These are phyloP conservation scores for Araneus ventricosus DNA, from an alignment of 1,140 invertebrate species.

Conservation along the genomic window DNA sequence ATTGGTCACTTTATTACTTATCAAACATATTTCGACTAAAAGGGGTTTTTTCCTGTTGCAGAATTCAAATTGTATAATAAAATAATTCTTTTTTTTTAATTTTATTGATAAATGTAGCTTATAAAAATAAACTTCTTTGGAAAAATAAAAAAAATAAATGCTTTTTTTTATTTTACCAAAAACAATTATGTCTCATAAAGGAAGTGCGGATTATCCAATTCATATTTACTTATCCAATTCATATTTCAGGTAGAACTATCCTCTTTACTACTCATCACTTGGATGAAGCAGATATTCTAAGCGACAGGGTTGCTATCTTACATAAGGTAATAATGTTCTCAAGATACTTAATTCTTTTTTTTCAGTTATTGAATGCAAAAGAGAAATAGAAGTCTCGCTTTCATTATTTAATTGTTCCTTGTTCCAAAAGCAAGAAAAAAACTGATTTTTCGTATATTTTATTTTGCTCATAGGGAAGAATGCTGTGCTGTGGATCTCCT, in stretches of 20 bases:
- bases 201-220: neutral
- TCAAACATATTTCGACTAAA: too few relatives aligned
- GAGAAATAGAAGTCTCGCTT: neutral
- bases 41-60: too few relatives aligned
- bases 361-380: neutral
- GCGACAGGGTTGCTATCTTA: constrained; percentile 81
- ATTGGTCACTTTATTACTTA: too few relatives aligned
- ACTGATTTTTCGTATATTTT: neutral
- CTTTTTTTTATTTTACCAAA: neutral
- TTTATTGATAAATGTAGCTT: too few relatives aligned
- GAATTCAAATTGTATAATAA: too few relatives aligned
- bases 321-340: constrained; percentile 78
- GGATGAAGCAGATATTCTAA: constrained; percentile 82
- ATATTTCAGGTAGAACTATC: constrained; percentile 80
- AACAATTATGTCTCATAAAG: neutral
- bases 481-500: constrained; percentile 82
- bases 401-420: neutral
- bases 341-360: too few relatives aligned
- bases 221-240: neutral
- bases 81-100: too few relatives aligned
- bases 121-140: too few relatives aligned
- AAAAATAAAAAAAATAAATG: neutral
- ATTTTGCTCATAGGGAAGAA: constrained; percentile 79
- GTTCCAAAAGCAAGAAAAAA: neutral
- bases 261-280: constrained; percentile 82